phyloP scores from a whole-genome alignment of 1,140 invertebrate genomes.

The Pomacea maculata region DNA sequence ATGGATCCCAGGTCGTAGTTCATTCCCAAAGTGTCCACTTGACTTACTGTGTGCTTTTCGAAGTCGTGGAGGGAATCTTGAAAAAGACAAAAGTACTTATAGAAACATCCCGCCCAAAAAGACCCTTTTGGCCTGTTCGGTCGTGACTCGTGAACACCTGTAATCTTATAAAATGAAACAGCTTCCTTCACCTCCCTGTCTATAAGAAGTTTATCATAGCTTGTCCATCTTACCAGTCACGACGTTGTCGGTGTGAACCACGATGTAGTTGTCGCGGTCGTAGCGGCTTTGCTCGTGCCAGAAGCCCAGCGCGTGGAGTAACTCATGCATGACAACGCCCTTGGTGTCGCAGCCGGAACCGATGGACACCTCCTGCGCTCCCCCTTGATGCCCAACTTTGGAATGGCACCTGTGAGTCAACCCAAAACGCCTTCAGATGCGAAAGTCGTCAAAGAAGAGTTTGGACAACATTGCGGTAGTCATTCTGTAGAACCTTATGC shows the following conservation, averaged over 20 bases:
- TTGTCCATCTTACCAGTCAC: slow-evolving; percentile 15
- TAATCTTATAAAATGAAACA: too few relatives aligned
- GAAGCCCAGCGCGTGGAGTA: slow-evolving; percentile 59
- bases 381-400: slow-evolving; percentile 38
- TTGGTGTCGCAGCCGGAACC: slow-evolving; percentile 47
- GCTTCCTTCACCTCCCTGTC: too few relatives aligned
- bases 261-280: slow-evolving; percentile 81
- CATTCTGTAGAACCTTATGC: too few relatives aligned
- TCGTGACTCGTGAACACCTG: too few relatives aligned
- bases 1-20: slow-evolving; percentile 91
- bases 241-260: slow-evolving; percentile 80
- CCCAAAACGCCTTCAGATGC: too few relatives aligned
- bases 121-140: too few relatives aligned
- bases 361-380: slow-evolving; percentile 38
- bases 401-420: slow-evolving; percentile 38
- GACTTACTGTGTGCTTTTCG: slow-evolving; percentile 34
- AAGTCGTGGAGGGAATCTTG: slow-evolving; percentile 34
- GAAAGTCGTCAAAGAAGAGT: neutral
- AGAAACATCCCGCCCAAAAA: too few relatives aligned
- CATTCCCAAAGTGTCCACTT: slow-evolving; percentile 63
- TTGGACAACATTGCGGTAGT: neutral
- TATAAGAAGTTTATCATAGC: too few relatives aligned
- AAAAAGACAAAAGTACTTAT: too few relatives aligned
- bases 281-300: slow-evolving; percentile 62
- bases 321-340: slow-evolving; percentile 58